Percentiles rank a stretch among this genome's conserved stretches.
Evolutionary conservation across 2,797 vertebrate species (phyloP).

Genomic region (Sebastes elongatus): DNA sequence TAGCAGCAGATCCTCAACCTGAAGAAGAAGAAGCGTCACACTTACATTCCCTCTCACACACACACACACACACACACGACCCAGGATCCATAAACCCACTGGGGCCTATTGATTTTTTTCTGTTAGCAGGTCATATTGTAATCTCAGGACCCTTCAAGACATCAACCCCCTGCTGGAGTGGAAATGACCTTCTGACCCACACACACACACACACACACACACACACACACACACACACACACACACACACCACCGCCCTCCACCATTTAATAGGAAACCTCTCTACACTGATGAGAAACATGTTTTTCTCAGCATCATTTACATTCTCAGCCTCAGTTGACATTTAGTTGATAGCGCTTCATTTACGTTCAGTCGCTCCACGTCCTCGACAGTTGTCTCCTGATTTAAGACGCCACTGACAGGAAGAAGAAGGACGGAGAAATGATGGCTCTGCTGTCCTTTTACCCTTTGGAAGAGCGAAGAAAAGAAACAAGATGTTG

Average conservation of each 20-base stretch:
- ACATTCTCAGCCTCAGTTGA: not conserved
- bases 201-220: not conserved
- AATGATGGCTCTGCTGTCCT: not conserved
- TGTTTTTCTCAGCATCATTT: not conserved
- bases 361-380: not conserved
- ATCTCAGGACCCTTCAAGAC: not conserved
- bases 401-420: not conserved
- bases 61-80: not conserved
- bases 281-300: not conserved
- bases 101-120: not conserved
- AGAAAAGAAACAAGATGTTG: not conserved
- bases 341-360: not conserved
- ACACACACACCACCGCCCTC: not conserved
- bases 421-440: not conserved
- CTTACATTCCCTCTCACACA: too few species aligned
- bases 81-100: not conserved
- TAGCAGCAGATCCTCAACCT: not conserved
- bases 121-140: not conserved
- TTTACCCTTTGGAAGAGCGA: not conserved
- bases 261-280: not conserved
- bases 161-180: not conserved
- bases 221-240: not conserved
- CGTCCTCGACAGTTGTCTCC: not conserved
- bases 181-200: not conserved
- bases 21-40: not conserved